Percentiles rank a stretch among this genome's conserved stretches.
These are phyloP conservation scores for Aethina tumida DNA, from an alignment of 1,140 invertebrate genomes.

Conservation along the genomic window DNA sequence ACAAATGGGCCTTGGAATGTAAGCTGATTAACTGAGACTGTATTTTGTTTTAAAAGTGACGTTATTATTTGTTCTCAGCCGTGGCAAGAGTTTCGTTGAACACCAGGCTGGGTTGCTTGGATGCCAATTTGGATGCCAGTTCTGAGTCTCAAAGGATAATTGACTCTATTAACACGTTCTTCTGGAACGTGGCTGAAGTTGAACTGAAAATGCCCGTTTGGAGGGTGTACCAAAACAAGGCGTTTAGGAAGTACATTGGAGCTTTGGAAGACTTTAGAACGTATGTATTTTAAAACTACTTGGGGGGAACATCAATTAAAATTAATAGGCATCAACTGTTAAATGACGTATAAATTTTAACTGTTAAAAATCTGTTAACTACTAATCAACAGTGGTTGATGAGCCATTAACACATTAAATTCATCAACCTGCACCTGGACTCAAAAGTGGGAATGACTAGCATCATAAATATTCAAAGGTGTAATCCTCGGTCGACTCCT, in stretches of 20 bases:
- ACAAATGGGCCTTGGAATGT: conserved; percentile 86
- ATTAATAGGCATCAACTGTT: no score
- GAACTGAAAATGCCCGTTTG: conserved; percentile 73
- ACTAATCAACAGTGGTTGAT: no score
- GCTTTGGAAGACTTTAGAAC: conserved; percentile 60
- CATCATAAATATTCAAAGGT: no score
- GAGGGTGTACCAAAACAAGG: conserved; percentile 64
- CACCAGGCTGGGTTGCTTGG: conserved; percentile 65
- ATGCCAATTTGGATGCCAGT: conserved; percentile 42
- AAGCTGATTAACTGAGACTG: conserved; percentile 38
- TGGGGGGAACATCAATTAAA: neutral
- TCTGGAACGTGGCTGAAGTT: conserved; percentile 66
- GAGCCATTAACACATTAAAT: no score
- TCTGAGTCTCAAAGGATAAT: conserved; percentile 65
- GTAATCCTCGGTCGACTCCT: no score
- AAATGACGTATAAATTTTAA: no score
- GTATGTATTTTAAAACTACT: conserved; percentile 39
- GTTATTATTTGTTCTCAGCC: conserved; percentile 43
- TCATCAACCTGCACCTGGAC: no score
- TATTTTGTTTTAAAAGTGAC: neutral
- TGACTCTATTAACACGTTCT: conserved; percentile 66
- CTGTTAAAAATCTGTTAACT: no score
- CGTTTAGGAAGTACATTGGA: conserved; percentile 62
- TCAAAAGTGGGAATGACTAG: no score
- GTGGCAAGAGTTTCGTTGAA: conserved; percentile 72